A percentile compares a stretch with the other conserved stretches of the same genome.
Conservation (phyloP, 1,140 invertebrate species). For the Formica selysi region DNA sequence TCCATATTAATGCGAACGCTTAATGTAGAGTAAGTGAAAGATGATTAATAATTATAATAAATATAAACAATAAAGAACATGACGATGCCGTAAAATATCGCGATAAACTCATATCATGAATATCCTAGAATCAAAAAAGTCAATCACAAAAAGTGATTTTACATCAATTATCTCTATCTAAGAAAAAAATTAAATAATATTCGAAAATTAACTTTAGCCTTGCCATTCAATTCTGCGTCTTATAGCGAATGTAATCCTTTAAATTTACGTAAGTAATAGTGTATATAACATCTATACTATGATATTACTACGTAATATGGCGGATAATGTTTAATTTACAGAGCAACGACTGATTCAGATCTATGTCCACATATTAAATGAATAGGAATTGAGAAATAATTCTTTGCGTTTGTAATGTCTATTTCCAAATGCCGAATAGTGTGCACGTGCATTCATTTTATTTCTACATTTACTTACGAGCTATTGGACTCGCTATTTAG, state of each 20-base stretch:
- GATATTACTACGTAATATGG: constrained; percentile 29
- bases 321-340: constrained; percentile 45
- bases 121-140: constrained; percentile 32
- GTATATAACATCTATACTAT: constrained; percentile 28
- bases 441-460: constrained; percentile 33
- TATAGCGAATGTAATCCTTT: constrained; percentile 38
- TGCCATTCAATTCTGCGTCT: constrained; percentile 61
- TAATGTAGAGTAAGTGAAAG: constrained; percentile 9
- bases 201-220: constrained; percentile 40
- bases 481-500: constrained; percentile 44
- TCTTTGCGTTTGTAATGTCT: constrained; percentile 28
- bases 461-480: constrained; percentile 53
- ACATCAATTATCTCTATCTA: constrained; percentile 14
- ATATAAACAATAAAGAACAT: neutral
- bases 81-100: neutral
- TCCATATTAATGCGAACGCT: neutral
- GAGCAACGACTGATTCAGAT: constrained; percentile 56
- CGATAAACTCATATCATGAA: constrained; percentile 26
- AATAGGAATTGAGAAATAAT: constrained; percentile 54
- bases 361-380: constrained; percentile 12
- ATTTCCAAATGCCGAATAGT: constrained; percentile 35
- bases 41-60: constrained; percentile 22
- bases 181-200: constrained; percentile 9
- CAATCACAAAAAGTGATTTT: neutral
- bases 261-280: constrained; percentile 29